A percentile compares a stretch with the other conserved stretches of the same genome.
Evolutionary conservation across 2,888 invertebrate genomes (phyloP).

Genomic region (Drosophila nr. fundita): DNA sequence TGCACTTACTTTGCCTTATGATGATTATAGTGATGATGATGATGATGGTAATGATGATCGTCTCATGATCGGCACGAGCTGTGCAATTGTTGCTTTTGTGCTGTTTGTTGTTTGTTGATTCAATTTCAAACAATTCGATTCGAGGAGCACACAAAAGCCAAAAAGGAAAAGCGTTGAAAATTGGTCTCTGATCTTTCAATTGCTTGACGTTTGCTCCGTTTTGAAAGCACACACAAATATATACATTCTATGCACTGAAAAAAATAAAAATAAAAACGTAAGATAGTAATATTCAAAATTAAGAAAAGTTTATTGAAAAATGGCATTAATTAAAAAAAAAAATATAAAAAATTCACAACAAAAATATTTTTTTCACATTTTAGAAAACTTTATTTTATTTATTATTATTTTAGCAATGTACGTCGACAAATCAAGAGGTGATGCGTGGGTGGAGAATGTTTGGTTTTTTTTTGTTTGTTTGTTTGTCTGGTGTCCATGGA

Average conservation of each 20-base stretch:
- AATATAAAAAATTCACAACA: not conserved
- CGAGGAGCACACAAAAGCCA: slow-evolving; percentile 42
- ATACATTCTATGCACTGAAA: not conserved
- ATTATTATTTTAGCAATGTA: slow-evolving; percentile 17
- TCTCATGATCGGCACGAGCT: slow-evolving; percentile 65
- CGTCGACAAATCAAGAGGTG: slow-evolving; percentile 50
- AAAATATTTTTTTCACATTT: not conserved
- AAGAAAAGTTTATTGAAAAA: not conserved
- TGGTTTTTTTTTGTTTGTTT: slow-evolving; percentile 30
- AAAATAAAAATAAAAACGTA: not conserved
- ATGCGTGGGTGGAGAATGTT: slow-evolving; percentile 72
- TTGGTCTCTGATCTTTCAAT: slow-evolving; percentile 70
- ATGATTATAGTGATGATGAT: slow-evolving; percentile 27
- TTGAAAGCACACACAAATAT: slow-evolving; percentile 51
- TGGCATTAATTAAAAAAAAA: not conserved
- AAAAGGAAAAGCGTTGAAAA: slow-evolving; percentile 80
- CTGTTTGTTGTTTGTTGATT: slow-evolving; percentile 52
- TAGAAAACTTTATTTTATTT: not conserved
- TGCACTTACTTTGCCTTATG: slow-evolving; percentile 66
- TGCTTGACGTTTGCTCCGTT: slow-evolving; percentile 29
- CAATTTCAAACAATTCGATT: slow-evolving; percentile 63
- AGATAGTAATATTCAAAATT: not conserved
- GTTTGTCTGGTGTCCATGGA: slow-evolving; percentile 40
- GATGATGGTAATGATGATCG: slow-evolving; percentile 31
- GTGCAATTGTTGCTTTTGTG: slow-evolving; percentile 40